Conservation (phyloP, 2,888 invertebrate species). For the Andrena fulva region DNA sequence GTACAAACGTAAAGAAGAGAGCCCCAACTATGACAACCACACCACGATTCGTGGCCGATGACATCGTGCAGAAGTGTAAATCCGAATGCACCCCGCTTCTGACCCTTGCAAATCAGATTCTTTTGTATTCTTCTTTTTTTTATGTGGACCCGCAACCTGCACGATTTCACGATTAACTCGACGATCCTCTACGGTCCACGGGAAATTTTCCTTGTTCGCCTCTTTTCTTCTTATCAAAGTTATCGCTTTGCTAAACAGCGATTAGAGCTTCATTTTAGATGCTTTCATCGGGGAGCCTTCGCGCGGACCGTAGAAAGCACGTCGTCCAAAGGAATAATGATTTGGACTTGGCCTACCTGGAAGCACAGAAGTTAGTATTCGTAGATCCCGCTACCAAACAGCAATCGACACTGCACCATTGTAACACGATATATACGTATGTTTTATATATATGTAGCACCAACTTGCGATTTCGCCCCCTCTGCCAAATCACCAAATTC, state of each 20-base stretch:
- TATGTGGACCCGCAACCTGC: constrained; percentile 52
- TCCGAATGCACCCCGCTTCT: background rate
- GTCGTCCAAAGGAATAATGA: constrained; percentile 82
- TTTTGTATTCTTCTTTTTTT: constrained; percentile 3
- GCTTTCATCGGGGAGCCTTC: constrained; percentile 1
- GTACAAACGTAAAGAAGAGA: constrained; percentile 70
- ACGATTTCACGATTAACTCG: constrained; percentile 70
- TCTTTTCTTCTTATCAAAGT: no score
- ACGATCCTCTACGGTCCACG: constrained; percentile 61
- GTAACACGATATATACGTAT: constrained; percentile 77
- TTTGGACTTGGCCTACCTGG: constrained; percentile 85
- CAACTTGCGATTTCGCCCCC: constrained; percentile 80
- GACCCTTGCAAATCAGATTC: background rate
- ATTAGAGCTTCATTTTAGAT: no score
- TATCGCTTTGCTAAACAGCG: no score
- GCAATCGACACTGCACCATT: constrained; percentile 85
- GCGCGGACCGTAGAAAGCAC: constrained; percentile 57
- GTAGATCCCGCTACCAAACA: constrained; percentile 85
- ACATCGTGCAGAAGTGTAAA: constrained; percentile 66
- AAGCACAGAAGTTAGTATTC: constrained; percentile 85
- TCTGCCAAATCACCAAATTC: constrained; percentile 82
- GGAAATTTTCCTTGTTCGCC: constrained; percentile 14
- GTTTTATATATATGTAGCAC: constrained; percentile 79
- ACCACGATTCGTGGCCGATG: constrained; percentile 67
- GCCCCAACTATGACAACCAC: constrained; percentile 69